Evolutionary conservation across 1,140 invertebrate genomes (phyloP).

Genomic region (Neomicropteryx cornuta): DNA sequence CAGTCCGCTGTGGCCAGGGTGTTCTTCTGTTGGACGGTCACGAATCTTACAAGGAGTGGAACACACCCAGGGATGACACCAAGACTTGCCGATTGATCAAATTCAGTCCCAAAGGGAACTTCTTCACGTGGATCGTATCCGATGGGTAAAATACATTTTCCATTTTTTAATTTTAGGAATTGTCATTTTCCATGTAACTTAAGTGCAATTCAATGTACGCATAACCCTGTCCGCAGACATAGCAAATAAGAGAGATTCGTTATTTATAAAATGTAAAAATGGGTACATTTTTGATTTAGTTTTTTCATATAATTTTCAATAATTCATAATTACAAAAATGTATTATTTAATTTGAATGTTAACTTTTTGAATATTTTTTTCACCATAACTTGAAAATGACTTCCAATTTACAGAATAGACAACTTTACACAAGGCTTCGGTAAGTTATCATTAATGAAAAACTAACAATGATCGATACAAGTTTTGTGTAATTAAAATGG

Average conservation of each 20-base stretch:
- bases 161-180: background rate
- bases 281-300: background rate
- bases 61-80: conserved; percentile 49
- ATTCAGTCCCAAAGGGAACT: conserved; percentile 55
- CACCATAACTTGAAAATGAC: no score
- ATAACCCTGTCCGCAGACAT: conserved; percentile 1
- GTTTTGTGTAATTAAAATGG: no score
- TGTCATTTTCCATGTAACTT: conserved; percentile 6
- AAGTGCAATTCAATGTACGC: conserved; percentile 1
- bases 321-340: no score
- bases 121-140: conserved; percentile 57
- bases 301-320: background rate
- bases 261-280: background rate
- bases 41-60: conserved; percentile 25
- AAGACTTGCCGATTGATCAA: conserved; percentile 52
- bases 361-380: no score
- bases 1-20: conserved; percentile 13
- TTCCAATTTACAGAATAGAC: no score
- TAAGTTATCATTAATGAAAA: no score
- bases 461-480: no score
- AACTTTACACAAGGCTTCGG: no score
- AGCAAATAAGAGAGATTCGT: background rate
- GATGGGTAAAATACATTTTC: conserved; percentile 22
- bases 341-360: no score
- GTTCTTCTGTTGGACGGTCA: conserved; percentile 11